These are phyloP conservation scores for Diabrotica undecimpunctata DNA, from an alignment of 1,140 invertebrate species.

Conservation along the genomic window DNA sequence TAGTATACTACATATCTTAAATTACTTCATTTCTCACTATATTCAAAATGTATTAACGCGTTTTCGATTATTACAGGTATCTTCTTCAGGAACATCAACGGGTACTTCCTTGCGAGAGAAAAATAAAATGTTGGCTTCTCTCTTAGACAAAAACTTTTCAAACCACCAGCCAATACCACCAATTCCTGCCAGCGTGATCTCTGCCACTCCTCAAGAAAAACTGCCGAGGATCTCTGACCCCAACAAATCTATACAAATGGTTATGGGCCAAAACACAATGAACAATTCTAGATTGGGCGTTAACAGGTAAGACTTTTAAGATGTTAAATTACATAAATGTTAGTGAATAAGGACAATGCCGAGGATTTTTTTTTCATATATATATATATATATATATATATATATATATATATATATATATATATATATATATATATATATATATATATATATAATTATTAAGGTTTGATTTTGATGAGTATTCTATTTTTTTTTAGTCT, in stretches of 20 bases:
- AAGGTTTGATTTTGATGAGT: too few species aligned
- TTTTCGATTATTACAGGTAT: background rate
- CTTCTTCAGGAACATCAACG: slow-evolving; percentile 50
- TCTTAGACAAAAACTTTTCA: slow-evolving; percentile 76
- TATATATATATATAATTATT: too few species aligned
- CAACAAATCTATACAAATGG: slow-evolving; percentile 36
- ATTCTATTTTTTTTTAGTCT: too few species aligned
- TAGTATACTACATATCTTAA: too few species aligned
- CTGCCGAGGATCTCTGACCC: slow-evolving; percentile 50
- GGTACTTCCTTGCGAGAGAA: slow-evolving; percentile 62
- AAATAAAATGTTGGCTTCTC: slow-evolving; percentile 81
- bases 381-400: too few species aligned
- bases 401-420: too few species aligned
- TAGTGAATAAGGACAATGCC: too few species aligned
- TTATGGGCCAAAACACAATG: slow-evolving; percentile 44
- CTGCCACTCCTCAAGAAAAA: slow-evolving; percentile 62
- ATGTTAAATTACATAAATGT: too few species aligned
- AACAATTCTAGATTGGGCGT: slow-evolving; percentile 31
- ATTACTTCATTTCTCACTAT: too few species aligned
- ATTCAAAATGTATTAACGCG: too few species aligned
- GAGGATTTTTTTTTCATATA: too few species aligned
- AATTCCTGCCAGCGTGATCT: slow-evolving; percentile 62
- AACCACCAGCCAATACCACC: slow-evolving; percentile 65
- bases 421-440: too few species aligned
- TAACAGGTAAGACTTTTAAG: slow-evolving; percentile 27